Evolutionary conservation across 2,888 invertebrate species (phyloP).

Genomic region (Nemotelus nigrinus): DNA sequence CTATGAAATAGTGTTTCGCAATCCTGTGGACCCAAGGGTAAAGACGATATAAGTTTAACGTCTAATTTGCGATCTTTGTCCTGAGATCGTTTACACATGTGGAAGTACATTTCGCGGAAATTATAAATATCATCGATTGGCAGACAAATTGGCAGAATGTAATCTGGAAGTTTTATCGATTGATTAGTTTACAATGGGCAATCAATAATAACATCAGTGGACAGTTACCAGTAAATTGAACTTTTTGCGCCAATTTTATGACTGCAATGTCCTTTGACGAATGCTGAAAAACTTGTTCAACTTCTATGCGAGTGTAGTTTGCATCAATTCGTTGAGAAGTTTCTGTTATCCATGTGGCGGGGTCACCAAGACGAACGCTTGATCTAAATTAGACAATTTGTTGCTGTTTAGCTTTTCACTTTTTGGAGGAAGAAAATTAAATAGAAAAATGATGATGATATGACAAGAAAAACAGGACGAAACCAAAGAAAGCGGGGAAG

Average conservation of each 20-base stretch:
- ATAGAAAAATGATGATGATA: too few species aligned
- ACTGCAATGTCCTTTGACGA: slow-evolving; percentile 52
- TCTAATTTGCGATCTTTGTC: slow-evolving; percentile 24
- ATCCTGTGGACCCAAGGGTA: slow-evolving; percentile 52
- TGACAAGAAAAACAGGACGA: too few species aligned
- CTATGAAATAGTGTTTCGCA: slow-evolving; percentile 51
- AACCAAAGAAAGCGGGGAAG: too few species aligned
- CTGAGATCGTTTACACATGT: slow-evolving; percentile 50
- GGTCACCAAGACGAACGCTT: slow-evolving; percentile 52
- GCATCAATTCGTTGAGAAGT: slow-evolving; percentile 41
- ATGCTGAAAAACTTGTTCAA: slow-evolving; percentile 52
- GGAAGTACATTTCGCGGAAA: slow-evolving; percentile 50
- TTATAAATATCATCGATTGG: slow-evolving; percentile 51
- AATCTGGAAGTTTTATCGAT: slow-evolving; percentile 43
- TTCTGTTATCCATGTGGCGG: slow-evolving; percentile 47
- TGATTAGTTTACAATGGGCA: background rate
- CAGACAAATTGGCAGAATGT: slow-evolving; percentile 52
- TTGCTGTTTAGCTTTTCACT: background rate
- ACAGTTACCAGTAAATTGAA: slow-evolving; percentile 49
- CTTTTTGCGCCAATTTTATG: slow-evolving; percentile 48
- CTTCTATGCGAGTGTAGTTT: slow-evolving; percentile 45
- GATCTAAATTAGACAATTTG: slow-evolving; percentile 41
- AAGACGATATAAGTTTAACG: slow-evolving; percentile 35
- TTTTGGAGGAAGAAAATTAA: too few species aligned
- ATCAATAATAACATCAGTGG: background rate